A percentile compares a stretch with the other conserved stretches of the same genome.
Evolutionary conservation across 2,797 vertebrate genomes (phyloP).

Genomic region (Iguana delicatissima): DNA sequence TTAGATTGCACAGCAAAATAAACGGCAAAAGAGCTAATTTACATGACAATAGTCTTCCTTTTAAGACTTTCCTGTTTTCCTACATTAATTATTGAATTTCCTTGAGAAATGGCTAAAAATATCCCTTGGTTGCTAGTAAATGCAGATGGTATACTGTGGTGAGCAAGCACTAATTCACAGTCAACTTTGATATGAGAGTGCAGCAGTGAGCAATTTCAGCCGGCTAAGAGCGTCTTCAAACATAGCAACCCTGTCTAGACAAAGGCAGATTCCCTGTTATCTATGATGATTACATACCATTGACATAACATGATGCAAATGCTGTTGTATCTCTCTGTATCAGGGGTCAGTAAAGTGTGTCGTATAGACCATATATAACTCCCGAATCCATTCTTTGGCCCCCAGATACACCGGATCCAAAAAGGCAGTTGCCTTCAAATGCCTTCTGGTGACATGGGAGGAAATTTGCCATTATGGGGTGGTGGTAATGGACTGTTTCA

Average conservation of each 20-base stretch:
- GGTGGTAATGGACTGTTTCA: too few relatives aligned
- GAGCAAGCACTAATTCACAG: neutral
- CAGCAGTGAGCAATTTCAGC: neutral
- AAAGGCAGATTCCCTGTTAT: neutral
- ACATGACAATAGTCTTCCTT: constrained; percentile 20
- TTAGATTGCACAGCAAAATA: neutral
- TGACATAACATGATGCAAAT: neutral
- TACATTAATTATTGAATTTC: constrained; percentile 17
- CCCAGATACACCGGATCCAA: too few relatives aligned
- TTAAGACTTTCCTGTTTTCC: constrained; percentile 28
- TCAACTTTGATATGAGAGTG: neutral
- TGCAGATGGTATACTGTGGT: neutral
- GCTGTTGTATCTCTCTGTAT: neutral
- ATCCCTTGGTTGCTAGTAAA: neutral
- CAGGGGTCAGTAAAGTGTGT: neutral
- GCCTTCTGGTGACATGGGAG: too few relatives aligned
- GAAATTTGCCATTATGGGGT: too few relatives aligned
- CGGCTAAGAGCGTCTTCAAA: neutral
- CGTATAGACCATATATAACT: neutral
- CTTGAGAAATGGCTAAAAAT: neutral
- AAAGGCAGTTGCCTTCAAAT: too few relatives aligned
- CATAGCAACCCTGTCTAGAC: neutral
- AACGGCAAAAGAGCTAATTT: constrained; percentile 22
- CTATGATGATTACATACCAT: neutral
- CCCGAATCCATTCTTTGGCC: too few relatives aligned